Base-by-base conservation (phyloP, 2,113 vertebrate species). In the Haplotaxodon microlepis region DNA sequence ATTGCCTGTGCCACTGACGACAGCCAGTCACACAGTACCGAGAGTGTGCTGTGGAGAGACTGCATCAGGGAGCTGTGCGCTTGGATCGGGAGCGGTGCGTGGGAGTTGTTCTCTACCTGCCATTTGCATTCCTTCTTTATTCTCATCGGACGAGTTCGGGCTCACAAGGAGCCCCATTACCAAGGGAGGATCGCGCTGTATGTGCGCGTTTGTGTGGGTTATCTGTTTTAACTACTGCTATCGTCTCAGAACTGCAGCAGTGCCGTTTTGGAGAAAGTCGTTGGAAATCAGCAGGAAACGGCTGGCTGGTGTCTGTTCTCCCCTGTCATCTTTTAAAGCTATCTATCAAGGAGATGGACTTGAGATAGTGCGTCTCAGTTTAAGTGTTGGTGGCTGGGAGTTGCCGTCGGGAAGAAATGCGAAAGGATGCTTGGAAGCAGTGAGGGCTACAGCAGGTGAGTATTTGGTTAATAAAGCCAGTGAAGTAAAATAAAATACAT, bases 351-450 rank as follows among this genome's bases (percentile, higher is more conserved):
- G 89, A 63, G 59, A 91, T 94, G 93, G 95, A 95, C 94, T 94
- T 93, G 93, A 95, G 95, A 84, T 90, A 92, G 94, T 84, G 95
- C 87, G 88, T 93, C 87, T 91, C 79, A 50, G 27, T 90, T 82
- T 88, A 88, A 89, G 90, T 86, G 87, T 86, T 84, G 87, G 83
- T 91, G 91, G 82, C 89, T 94, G 94, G 95, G 96, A 96, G 95
- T 95, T 94, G 95, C 96, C 93, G 88, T 93, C 84, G 84, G 88
- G 92, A 89, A 91, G 93, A 95, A 69, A 94, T 95, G 95, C 91
- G 95, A 94, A 87, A 96, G 96, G 96, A 96, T 97, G 96, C 94
- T 96, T 42, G 95, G 93, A 81, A 92, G 90, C 94, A 92, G 93
- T 94, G 92, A 93, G 79, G 85, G 81, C 86, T 90, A 90, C 89